Percentiles rank a stretch among this genome's conserved stretches.
Conservation (phyloP, 1,140 invertebrate species). For the honey bee (Apis mellifera) region Amel_HAv3.1 CM009941.2:7439501-7440000, state of each 20-base stretch:
- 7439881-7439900: conserved; percentile 24
- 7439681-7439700: neutral
- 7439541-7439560: too few relatives aligned
- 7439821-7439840: neutral
- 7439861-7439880: neutral
- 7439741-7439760: neutral
- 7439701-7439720: neutral
- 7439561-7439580: neutral
- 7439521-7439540: too few relatives aligned
- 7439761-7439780: too few relatives aligned
- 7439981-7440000: neutral
- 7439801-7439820: neutral
- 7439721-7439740: neutral
- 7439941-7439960: too few relatives aligned
- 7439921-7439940: neutral
- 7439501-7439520: too few relatives aligned
- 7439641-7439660: neutral
- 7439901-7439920: neutral
- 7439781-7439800: neutral
- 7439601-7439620: too few relatives aligned
- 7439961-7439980: neutral
- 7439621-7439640: neutral
- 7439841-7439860: neutral
- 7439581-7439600: neutral
- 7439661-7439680: too few relatives aligned